Evolutionary conservation across 2,797 vertebrate genomes (phyloP), one percentile per base, ranked within the genome.

Genomic region (Columba guinea): DNA sequence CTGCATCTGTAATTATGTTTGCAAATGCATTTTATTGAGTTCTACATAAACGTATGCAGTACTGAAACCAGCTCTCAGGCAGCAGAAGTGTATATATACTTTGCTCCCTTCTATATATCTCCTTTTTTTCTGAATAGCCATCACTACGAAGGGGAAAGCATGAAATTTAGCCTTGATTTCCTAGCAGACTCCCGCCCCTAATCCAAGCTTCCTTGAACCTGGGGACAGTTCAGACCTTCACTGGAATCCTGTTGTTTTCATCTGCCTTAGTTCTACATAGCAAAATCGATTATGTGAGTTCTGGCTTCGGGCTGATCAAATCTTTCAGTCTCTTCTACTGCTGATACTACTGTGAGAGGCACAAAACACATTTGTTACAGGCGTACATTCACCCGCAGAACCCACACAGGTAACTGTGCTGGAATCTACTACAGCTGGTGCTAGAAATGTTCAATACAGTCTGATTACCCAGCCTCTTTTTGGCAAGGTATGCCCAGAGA

Each of bases 1-100:
- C 75, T 95, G 91, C 88, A 97, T 94, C 95, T 97, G 71, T 97
- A 97, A 97, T 97, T 97, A 96, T 46, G 68, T 92, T 96, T 96
- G 93, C 84, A 96, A 96, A 97, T 96, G 86, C 73, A 94, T 96
- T 97, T 96, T 96, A 96, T 87, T 95, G 97, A 92, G 82, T 93
- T 96, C 93, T 93, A 82, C 65, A 89, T 86, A 93, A 95, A 94
- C 81, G 63, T 56, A 83, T 58, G 37, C 41, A 82, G 53, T 58
- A 78, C 18, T 76, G 86, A 84, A 91, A 93, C 35, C 41, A 67
- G 37, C 80, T 82, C 34, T 63, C 26, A 64, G 41, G 48, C 55
- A 78, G 67, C 56, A 92, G 67, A 85, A 70, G 21, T 16, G 24
- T 19, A 27, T 52, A 44, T 4, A 37, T 16, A 49, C 44, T 80